Base-by-base conservation (phyloP, 2,113 vertebrate species). In the Myotis davidii region DNA sequence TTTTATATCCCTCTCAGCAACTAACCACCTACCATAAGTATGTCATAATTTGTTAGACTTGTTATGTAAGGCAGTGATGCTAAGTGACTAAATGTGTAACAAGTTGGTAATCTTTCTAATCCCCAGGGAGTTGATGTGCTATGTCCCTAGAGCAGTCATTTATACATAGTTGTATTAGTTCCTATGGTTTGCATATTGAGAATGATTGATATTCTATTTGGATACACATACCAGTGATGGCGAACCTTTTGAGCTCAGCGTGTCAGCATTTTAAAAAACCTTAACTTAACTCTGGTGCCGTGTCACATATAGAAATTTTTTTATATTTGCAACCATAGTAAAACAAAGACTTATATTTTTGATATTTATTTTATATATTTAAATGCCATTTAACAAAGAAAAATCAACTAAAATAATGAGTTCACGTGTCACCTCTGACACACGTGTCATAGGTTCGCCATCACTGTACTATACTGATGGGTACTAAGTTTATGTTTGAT, bases 141-240 rank as follows among this genome's bases (percentile, higher is more conserved):
- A 2, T 92, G 25, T 64, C 18, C 69, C 32, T 64, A 50, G 48
- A 94, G 12, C 32, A 88, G 3, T 74, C 45, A 29, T 92, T 61
- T 90, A 25, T 88, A 78, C 90, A 52, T 74, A 18, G 14, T 64
- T 90, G 4, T 88, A 17, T 84, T 74, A 45, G n/a, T 88, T 72
- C 5, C 29, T 45, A 37, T 85, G 69, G n/a, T 86, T 59, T 91
- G 42, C 59, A 59, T 79, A 65, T 78, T 89, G 54, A 87, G 32
- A 79, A 65, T 94, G 74, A 91, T 65, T 54, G 59, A 50, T 85
- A 86, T 16, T 91, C 64, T 95, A 13, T 64, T 83, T 93, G 83
- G 18, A 56, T 77, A n/a, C 4, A 67, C 10, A 52, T 29, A 42
- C 42, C 42, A 42, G 42, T 42, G 42, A 42, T 42, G 42, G 42